Percentiles rank a stretch among this genome's conserved stretches.
Conservation (phyloP, 1,140 invertebrate species). For the Drosophila sproati region DNA sequence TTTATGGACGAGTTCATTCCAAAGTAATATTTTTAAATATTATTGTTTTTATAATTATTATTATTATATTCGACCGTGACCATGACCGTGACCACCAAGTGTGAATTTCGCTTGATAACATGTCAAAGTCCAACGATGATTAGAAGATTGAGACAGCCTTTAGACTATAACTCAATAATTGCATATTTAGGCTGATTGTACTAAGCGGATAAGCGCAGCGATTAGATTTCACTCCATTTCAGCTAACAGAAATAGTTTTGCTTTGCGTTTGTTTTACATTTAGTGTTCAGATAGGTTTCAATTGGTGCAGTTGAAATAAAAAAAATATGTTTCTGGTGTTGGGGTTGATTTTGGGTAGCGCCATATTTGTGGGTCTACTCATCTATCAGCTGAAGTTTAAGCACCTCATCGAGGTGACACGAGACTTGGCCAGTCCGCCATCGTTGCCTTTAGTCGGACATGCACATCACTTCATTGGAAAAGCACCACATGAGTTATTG, state of each 20-base stretch:
- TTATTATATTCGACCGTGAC: too few relatives aligned
- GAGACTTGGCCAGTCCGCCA: slow-evolving; percentile 68
- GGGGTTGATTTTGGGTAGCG: slow-evolving; percentile 58
- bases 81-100: too few relatives aligned
- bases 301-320: background rate
- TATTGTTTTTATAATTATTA: too few relatives aligned
- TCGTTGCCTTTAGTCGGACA: slow-evolving; percentile 68
- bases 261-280: background rate
- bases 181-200: too few relatives aligned
- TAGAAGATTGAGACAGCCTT: too few relatives aligned
- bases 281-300: slow-evolving; percentile 17
- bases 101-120: too few relatives aligned
- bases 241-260: background rate
- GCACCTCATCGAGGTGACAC: slow-evolving; percentile 63
- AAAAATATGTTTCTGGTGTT: slow-evolving; percentile 54
- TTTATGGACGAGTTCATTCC: too few relatives aligned
- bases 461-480: slow-evolving; percentile 70
- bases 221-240: slow-evolving; percentile 35
- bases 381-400: slow-evolving; percentile 74
- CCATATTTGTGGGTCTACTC: slow-evolving; percentile 50
- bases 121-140: too few relatives aligned
- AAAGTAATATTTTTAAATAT: too few relatives aligned
- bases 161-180: too few relatives aligned
- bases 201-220: background rate
- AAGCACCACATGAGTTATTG: slow-evolving; percentile 57